A percentile compares a stretch with the other conserved stretches of the same genome.
Evolutionary conservation across 53 echinoderm and acorn worm species (phyloP).

Genomic region (Crossaster papposus): DNA sequence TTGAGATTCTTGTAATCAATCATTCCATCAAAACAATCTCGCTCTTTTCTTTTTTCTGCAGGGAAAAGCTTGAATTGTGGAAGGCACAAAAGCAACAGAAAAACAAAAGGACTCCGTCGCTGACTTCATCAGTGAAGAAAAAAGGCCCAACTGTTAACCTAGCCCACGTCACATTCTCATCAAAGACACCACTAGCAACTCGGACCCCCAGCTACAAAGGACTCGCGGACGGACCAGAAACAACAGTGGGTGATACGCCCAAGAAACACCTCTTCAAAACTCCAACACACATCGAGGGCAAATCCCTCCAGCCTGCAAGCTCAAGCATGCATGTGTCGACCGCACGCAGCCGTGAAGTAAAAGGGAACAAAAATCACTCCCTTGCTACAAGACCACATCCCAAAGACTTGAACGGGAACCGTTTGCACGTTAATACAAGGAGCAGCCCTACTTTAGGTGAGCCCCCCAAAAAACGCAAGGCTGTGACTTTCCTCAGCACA

Average conservation of each 20-base stretch:
- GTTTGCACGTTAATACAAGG: not conserved
- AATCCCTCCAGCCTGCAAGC: not conserved
- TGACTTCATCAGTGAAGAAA: not conserved
- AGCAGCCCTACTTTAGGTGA: constrained; percentile 1
- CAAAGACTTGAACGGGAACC: not conserved
- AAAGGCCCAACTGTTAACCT: not conserved
- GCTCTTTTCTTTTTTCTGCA: not conserved
- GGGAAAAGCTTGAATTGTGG: constrained; percentile 61
- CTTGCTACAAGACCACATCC: not conserved
- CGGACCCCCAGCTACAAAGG: not conserved
- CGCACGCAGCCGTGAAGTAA: not conserved
- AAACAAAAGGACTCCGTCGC: not conserved
- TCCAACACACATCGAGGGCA: constrained; percentile 20
- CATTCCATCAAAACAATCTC: too few relatives aligned
- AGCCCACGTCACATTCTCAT: not conserved
- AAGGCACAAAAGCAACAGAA: constrained; percentile 30
- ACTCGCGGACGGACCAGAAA: not conserved
- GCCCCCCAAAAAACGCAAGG: constrained; percentile 23
- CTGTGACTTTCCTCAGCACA: constrained; percentile 30
- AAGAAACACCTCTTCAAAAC: constrained; percentile 28
- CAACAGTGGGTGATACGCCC: not conserved
- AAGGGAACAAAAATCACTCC: not conserved
- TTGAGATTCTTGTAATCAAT: not conserved
- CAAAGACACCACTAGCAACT: constrained; percentile 1
- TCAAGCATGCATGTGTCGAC: not conserved